A percentile compares a stretch with the other conserved stretches of the same genome.
Evolutionary conservation across 2,888 invertebrate species (phyloP).

Genomic region (Deilephila elpenor): DNA sequence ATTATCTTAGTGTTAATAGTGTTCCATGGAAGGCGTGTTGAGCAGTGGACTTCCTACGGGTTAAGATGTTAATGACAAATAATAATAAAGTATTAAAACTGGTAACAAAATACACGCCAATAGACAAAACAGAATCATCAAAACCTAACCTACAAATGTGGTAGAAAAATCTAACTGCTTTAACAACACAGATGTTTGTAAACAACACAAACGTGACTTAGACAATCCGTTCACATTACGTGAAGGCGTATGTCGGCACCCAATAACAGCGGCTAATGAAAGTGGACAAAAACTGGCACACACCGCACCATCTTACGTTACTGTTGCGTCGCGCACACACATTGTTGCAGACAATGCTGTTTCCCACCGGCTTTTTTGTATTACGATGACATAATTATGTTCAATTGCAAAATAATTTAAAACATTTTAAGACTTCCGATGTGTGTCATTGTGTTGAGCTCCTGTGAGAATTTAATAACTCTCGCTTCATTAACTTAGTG

Average conservation of each 20-base stretch:
- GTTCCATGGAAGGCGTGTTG: no score
- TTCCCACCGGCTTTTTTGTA: constrained; percentile 26
- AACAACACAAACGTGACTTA: constrained; percentile 7
- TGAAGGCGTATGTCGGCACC: constrained; percentile 37
- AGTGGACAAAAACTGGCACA: constrained; percentile 59
- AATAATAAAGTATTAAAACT: no score
- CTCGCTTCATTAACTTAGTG: no score
- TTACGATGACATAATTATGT: constrained; percentile 27
- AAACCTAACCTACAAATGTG: no score
- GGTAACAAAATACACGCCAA: no score
- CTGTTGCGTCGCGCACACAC: constrained; percentile 34
- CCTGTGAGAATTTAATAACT: not conserved
- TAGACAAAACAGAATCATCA: no score
- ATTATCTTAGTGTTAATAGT: no score
- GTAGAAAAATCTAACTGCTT: not conserved
- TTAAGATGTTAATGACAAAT: no score
- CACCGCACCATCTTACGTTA: constrained; percentile 47
- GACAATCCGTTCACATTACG: constrained; percentile 9
- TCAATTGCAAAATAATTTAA: constrained; percentile 12
- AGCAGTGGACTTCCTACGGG: no score
- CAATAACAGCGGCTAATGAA: constrained; percentile 66
- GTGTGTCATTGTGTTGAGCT: not conserved
- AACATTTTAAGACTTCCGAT: not conserved
- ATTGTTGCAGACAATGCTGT: constrained; percentile 3
- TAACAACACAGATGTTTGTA: not conserved